Evolutionary conservation across 2,113 vertebrate species (phyloP).

Genomic region (Epinephelus lanceolatus): DNA sequence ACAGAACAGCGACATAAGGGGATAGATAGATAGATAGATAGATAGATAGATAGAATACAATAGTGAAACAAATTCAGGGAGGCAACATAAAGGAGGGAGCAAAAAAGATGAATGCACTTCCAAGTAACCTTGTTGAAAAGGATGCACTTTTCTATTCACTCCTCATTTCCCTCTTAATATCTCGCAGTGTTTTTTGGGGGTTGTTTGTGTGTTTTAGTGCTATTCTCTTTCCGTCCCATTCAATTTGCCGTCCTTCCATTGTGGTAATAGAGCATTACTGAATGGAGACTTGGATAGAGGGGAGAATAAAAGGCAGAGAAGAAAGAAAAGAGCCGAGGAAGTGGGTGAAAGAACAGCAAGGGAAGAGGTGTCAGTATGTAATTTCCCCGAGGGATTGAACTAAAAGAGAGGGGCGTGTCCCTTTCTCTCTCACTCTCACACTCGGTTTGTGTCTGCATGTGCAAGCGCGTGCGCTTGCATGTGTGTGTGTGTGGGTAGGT

Average conservation of each 20-base stretch:
- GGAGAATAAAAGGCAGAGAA: conserved; percentile 63
- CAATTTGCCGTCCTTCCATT: conserved; percentile 51
- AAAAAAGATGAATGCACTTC: neutral
- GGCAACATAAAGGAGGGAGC: neutral
- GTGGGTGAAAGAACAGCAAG: conserved; percentile 64
- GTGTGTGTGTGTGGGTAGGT: conserved; percentile 6
- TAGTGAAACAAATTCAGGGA: neutral
- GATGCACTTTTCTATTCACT: conserved; percentile 22
- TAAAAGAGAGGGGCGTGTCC: conserved; percentile 57
- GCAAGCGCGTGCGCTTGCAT: conserved; percentile 8
- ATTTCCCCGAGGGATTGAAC: conserved; percentile 64
- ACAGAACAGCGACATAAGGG: conserved; percentile 19
- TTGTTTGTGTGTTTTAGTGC: conserved; percentile 49
- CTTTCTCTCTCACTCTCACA: conserved; percentile 26
- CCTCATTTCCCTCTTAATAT: conserved; percentile 28
- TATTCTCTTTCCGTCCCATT: conserved; percentile 52
- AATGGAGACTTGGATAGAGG: conserved; percentile 61
- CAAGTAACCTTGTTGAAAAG: neutral
- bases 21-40: neutral
- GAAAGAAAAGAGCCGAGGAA: conserved; percentile 57
- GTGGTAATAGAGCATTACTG: conserved; percentile 58
- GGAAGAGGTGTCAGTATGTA: conserved; percentile 63
- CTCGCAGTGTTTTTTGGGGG: neutral
- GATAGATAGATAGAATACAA: conserved; percentile 22
- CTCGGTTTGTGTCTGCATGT: neutral